Evolutionary conservation across 1,140 invertebrate genomes (phyloP), one percentile per base, ranked within the genome.

Genomic region (Habropoda laboriosa): DNA sequence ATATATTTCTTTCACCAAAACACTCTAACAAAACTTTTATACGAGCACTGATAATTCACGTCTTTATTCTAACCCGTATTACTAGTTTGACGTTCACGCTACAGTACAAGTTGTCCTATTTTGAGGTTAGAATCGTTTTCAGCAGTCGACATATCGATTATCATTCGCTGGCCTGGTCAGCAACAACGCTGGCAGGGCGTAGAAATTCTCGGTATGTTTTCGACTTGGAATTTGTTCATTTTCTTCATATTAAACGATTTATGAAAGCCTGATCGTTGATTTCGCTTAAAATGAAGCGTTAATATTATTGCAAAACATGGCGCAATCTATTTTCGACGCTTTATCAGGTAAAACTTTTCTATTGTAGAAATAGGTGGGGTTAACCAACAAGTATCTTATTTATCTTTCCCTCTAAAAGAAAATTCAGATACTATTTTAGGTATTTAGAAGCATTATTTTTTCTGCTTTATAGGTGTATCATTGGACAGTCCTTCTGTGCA

Each of bases 301-400:
- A 80, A 78, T 73, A 68, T 66, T 61, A 80, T 80, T 42, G 24
- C 27, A 66, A 86, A 82, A 81, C 61, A 92, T 93, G 91, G 90
- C 92, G 81, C 90, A 92, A 40, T 90, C 90, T 78, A 91, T 93
- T 78, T 92, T 93, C 79, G 92, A 93, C 81, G 89, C 90, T 79
- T 66, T 92, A 66, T 90, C 91, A 89, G 92, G 92, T 92, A 89
- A 89, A 76, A 72, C 68, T 49, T 71, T 13, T 55, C 32, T 38
- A 49, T 73, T 13, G 32, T 79, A 72, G 47, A 64, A 80, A 71
- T 79, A 84, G 64, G 75, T 81, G 79, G 67, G 78, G 71, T 89
- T 83, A 85, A 82, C 70, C 68, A 72, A 74, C 40, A 70, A 78
- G 40, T 78, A 70, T 71, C n/a, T 40, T 61, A 79, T 73, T 79